phyloP scores from a whole-genome alignment of 2,888 invertebrate genomes.

The Spialia ferax region DNA sequence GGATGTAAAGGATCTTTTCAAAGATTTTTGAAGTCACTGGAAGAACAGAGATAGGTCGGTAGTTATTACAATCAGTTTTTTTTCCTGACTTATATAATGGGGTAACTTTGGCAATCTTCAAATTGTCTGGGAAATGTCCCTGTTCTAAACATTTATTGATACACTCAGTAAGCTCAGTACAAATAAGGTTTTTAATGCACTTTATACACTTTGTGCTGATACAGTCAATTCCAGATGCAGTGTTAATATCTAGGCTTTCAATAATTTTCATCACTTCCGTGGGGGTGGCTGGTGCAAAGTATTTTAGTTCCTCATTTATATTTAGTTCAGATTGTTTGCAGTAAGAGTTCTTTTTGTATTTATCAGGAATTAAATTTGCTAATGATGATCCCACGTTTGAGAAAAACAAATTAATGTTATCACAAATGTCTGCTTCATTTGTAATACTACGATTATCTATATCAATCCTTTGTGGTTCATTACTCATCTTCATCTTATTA shows the following conservation, averaged over 20 bases:
- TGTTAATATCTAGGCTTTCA: neutral
- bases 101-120: constrained; percentile 46
- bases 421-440: neutral
- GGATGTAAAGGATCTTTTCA: constrained; percentile 21
- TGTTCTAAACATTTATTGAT: neutral
- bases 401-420: neutral
- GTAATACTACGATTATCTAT: neutral
- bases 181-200: neutral
- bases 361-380: neutral
- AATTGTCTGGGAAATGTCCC: constrained; percentile 29
- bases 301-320: neutral
- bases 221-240: neutral
- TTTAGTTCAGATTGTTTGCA: neutral
- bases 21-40: constrained; percentile 34
- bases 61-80: constrained; percentile 34
- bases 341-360: neutral
- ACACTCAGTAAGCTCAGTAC: neutral
- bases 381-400: neutral
- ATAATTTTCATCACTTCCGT: neutral
- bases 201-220: neutral
- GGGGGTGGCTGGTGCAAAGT: neutral
- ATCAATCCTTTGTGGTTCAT: neutral
- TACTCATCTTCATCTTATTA: neutral
- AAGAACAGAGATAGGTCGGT: constrained; percentile 43
- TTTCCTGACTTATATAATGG: constrained; percentile 45